Conservation (phyloP, 2,888 invertebrate genomes). For the Eupithecia abbreviata region DNA sequence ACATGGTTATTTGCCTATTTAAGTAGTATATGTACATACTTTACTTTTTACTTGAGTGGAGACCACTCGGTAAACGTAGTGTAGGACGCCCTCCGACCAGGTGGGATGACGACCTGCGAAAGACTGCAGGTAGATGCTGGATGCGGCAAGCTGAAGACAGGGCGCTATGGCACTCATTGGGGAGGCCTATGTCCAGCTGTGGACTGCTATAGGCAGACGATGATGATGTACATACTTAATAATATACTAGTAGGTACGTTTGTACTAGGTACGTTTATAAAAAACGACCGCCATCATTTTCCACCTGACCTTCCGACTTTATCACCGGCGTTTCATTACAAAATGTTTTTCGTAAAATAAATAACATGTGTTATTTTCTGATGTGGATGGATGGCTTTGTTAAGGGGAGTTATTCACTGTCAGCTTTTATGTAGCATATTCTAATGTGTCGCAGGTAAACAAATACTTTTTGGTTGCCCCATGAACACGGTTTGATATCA, state of each 20-base stretch:
- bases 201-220: too few species aligned
- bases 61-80: too few species aligned
- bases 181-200: too few species aligned
- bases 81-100: too few species aligned
- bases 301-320: slow-evolving; percentile 39
- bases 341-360: slow-evolving; percentile 47
- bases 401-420: slow-evolving; percentile 47
- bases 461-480: not conserved
- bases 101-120: too few species aligned
- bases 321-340: slow-evolving; percentile 39
- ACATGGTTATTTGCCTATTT: too few species aligned
- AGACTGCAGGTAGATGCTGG: too few species aligned
- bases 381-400: slow-evolving; percentile 58
- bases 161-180: too few species aligned
- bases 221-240: not conserved
- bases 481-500: not conserved
- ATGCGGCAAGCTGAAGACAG: too few species aligned
- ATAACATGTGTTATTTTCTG: slow-evolving; percentile 56
- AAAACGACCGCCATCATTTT: slow-evolving; percentile 34
- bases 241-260: not conserved
- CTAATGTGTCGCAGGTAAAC: not conserved
- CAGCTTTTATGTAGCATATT: slow-evolving; percentile 30
- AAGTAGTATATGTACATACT: not conserved
- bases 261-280: slow-evolving; percentile 6
- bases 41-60: too few species aligned